Evolutionary conservation across 2,797 vertebrate species (phyloP).

Genomic region (Schizopygopsis pylzovi): DNA sequence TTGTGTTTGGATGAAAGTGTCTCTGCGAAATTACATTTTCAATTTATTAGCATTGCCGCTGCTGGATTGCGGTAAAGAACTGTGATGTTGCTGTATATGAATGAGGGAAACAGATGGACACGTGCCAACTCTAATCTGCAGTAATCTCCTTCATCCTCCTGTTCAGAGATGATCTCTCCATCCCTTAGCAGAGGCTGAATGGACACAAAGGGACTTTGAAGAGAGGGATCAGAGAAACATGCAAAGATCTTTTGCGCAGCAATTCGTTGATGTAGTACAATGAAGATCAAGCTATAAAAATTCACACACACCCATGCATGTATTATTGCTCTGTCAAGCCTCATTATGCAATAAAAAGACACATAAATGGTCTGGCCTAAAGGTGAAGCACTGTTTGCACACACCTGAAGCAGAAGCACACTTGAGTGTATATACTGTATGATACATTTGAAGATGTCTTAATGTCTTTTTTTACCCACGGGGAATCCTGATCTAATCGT

Average conservation of each 20-base stretch:
- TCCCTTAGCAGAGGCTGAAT: slow-evolving; percentile 14
- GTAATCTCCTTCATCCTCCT: slow-evolving; percentile 44
- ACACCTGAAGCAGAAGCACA: slow-evolving; percentile 3
- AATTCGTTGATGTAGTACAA: neutral
- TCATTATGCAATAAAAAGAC: slow-evolving; percentile 1
- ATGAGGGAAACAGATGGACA: slow-evolving; percentile 44
- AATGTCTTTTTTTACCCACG: slow-evolving; percentile 31
- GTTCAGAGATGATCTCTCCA: slow-evolving; percentile 47
- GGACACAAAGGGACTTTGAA: slow-evolving; percentile 16
- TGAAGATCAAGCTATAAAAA: neutral
- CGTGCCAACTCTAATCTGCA: slow-evolving; percentile 48
- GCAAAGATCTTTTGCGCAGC: neutral
- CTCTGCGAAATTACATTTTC: slow-evolving; percentile 27
- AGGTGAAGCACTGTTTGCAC: neutral
- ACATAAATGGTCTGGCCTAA: neutral
- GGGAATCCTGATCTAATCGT: slow-evolving; percentile 26
- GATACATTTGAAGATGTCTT: slow-evolving; percentile 28
- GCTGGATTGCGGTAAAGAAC: neutral
- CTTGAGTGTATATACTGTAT: neutral
- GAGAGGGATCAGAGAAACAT: slow-evolving; percentile 23
- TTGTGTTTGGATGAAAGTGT: slow-evolving; percentile 16
- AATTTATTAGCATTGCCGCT: slow-evolving; percentile 29
- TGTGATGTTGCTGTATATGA: slow-evolving; percentile 11
- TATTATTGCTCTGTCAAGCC: slow-evolving; percentile 2
- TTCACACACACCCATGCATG: neutral